Evolutionary conservation across 1,140 invertebrate species (phyloP).

Genomic region (Tribolium castaneum): DNA sequence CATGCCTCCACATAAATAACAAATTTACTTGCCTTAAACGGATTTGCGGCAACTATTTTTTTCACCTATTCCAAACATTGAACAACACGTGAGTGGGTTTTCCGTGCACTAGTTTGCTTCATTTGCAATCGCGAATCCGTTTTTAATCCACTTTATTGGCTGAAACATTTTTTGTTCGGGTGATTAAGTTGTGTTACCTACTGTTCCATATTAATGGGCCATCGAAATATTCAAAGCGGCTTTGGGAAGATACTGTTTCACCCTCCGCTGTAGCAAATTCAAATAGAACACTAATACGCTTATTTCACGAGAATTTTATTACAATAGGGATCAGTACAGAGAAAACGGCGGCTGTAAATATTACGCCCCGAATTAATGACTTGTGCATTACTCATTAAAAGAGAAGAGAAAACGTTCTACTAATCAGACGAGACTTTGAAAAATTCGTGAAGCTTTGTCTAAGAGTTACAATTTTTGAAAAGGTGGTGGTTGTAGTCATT

Average conservation of each 20-base stretch:
- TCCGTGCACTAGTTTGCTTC: too few relatives aligned
- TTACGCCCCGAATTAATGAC: slow-evolving; percentile 10
- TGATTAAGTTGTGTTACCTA: slow-evolving; percentile 18
- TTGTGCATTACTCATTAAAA: neutral
- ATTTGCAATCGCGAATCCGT: too few relatives aligned
- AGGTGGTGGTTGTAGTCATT: neutral
- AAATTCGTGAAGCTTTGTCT: neutral
- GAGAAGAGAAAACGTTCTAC: neutral
- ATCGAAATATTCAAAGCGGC: slow-evolving; percentile 32
- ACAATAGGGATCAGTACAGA: slow-evolving; percentile 13
- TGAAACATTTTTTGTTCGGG: neutral
- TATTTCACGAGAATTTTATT: slow-evolving; percentile 34
- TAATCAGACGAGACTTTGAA: neutral
- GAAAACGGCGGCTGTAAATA: slow-evolving; percentile 19
- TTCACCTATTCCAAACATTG: neutral
- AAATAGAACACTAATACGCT: slow-evolving; percentile 30
- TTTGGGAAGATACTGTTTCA: slow-evolving; percentile 17
- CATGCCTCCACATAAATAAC: neutral
- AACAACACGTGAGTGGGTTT: too few relatives aligned
- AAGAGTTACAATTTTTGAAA: neutral
- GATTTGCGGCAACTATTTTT: slow-evolving; percentile 2
- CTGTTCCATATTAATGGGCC: slow-evolving; percentile 30
- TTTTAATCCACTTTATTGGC: too few relatives aligned
- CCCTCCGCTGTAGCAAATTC: slow-evolving; percentile 10
- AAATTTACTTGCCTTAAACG: slow-evolving; percentile 2